phyloP scores from a whole-genome alignment of 2,797 vertebrate species.

The Halcyon smyrnensis region DNA sequence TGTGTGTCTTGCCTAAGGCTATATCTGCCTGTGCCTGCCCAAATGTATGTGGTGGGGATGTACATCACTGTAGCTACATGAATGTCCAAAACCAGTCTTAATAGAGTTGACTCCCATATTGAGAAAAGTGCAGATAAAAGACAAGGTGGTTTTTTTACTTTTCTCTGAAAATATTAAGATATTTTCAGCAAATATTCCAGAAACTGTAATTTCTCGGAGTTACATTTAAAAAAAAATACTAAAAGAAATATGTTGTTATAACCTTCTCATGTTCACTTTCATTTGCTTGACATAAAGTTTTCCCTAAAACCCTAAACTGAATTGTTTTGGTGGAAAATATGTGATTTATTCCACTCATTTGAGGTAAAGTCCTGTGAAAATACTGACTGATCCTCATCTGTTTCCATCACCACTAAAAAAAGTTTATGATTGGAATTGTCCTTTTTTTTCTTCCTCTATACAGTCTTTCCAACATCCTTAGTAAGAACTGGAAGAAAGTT shows the following conservation, averaged over 20 bases:
- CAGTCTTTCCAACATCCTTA: background rate
- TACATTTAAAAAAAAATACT: background rate
- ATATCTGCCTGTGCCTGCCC: background rate
- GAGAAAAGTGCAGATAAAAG: background rate
- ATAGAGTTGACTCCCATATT: background rate
- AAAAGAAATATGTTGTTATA: background rate
- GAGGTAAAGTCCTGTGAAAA: background rate
- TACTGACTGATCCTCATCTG: background rate
- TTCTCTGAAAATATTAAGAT: background rate
- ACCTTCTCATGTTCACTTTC: background rate
- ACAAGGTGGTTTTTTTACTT: background rate
- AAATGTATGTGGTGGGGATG: background rate
- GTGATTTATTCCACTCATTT: background rate
- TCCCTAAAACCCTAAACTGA: background rate
- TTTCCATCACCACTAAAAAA: background rate
- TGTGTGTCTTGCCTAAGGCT: background rate
- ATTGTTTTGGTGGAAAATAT: background rate
- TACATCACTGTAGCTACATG: background rate
- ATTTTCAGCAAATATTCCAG: background rate
- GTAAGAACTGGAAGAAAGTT: background rate
- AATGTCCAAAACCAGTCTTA: background rate
- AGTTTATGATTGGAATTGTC: fast-evolving
- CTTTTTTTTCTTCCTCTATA: background rate
- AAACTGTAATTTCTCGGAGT: background rate
- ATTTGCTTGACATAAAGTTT: background rate